Evolutionary conservation across 2,888 invertebrate genomes (phyloP).

Genomic region (Leptinotarsa juncta): DNA sequence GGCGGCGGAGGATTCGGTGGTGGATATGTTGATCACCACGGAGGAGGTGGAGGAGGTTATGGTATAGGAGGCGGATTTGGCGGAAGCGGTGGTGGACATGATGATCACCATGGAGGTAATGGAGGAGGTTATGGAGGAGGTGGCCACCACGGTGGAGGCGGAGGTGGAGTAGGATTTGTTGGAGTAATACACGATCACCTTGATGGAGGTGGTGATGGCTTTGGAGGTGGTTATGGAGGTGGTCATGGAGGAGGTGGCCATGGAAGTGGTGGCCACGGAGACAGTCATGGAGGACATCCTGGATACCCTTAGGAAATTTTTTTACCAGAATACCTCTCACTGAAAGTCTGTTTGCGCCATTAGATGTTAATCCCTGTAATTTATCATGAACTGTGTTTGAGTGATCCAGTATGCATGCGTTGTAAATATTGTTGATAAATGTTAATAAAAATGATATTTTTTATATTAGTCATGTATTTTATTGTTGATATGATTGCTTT

Average conservation of each 20-base stretch:
- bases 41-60: slow-evolving; percentile 27
- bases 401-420: slow-evolving; percentile 24
- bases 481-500: no score
- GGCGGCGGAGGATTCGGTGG: slow-evolving; percentile 20
- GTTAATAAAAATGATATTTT: slow-evolving; percentile 20
- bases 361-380: slow-evolving; percentile 18
- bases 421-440: slow-evolving; percentile 33
- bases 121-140: slow-evolving; percentile 3
- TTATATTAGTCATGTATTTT: slow-evolving; percentile 10
- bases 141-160: slow-evolving; percentile 19
- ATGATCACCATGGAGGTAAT: slow-evolving; percentile 21
- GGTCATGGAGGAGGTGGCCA: slow-evolving; percentile 14
- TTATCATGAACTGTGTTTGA: slow-evolving; percentile 27
- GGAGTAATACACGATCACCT: slow-evolving; percentile 1
- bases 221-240: slow-evolving; percentile 30
- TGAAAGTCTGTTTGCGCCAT: slow-evolving; percentile 20
- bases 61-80: background rate
- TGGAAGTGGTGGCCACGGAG: slow-evolving; percentile 29
- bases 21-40: slow-evolving; percentile 19
- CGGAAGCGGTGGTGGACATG: slow-evolving; percentile 25
- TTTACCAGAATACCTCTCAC: background rate
- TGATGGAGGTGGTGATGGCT: slow-evolving; percentile 5
- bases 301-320: slow-evolving; percentile 14
- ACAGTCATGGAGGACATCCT: slow-evolving; percentile 23
- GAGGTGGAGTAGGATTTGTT: background rate